A percentile compares a stretch with the other conserved stretches of the same genome.
Conservation (phyloP, 2,113 vertebrate species). For the Vireo altiloquus region DNA sequence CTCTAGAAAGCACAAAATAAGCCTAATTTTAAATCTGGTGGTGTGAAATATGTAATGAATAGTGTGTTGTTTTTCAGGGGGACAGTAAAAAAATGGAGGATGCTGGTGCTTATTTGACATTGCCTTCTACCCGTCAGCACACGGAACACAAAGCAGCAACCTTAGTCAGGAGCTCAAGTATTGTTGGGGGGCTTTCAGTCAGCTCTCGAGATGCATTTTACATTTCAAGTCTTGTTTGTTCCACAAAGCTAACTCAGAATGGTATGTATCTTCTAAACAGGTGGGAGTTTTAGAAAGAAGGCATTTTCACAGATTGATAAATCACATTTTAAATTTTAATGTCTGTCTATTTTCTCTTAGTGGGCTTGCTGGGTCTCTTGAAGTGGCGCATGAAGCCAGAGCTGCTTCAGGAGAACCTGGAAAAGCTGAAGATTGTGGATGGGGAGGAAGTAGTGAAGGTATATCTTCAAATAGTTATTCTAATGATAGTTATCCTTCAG, state of each 20-base stretch:
- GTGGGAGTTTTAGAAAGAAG: not conserved
- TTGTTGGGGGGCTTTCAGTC: conserved; percentile 81
- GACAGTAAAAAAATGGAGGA: conserved; percentile 99
- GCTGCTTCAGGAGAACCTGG: conserved; percentile 89
- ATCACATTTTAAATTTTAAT: not conserved
- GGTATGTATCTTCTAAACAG: conserved; percentile 68
- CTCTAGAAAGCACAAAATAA: not conserved
- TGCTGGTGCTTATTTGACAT: conserved; percentile 80
- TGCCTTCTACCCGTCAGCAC: conserved; percentile 81
- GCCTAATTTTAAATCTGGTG: not conserved
- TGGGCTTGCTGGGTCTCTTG: conserved; percentile 90
- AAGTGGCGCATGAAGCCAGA: conserved; percentile 96
- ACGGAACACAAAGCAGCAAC: conserved; percentile 77
- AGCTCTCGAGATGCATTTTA: conserved; percentile 89
- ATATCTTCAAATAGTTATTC: not conserved
- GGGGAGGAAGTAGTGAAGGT: conserved; percentile 99
- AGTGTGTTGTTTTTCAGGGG: conserved; percentile 75
- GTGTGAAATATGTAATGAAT: not conserved
- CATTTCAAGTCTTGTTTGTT: conserved; percentile 95
- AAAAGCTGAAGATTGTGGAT: conserved; percentile 94
- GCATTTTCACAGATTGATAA: not conserved
- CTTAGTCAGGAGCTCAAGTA: conserved; percentile 82
- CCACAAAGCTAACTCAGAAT: conserved; percentile 97
- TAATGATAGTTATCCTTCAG: not conserved
- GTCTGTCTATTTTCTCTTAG: conserved; percentile 59